Evolutionary conservation across 2,888 invertebrate species (phyloP), one percentile per base, ranked within the genome.

Genomic region (Yponomeuta plumbellus): DNA sequence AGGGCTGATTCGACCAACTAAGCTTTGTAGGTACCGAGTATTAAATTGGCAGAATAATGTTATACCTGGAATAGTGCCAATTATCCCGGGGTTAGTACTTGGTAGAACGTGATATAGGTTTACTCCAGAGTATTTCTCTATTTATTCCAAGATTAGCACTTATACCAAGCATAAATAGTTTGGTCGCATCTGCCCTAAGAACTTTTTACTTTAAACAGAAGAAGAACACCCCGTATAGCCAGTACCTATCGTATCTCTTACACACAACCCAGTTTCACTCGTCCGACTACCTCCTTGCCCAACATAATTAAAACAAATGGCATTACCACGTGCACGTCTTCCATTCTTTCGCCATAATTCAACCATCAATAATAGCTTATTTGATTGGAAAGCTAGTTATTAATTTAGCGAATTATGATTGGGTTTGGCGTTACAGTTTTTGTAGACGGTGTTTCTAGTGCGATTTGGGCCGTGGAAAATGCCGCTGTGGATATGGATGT

Each of bases 401-500:
- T 62, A 65, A 67, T 67, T 67, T 56, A 62, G 76, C 74, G 73
- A 87, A 86, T 80, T 86, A 89, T 89, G 88, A 84, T 66, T 75
- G 78, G 75, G 88, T 84, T 66, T 75, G 78, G 75, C 65, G 69
- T 59, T 70, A 76, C 74, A 74, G 68, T 70, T 72, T 73, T 66
- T 64, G 70, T 64, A 69, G 68, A 70, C 69, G 68, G 69, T 59
- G 68, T 69, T 69, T 63, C 73, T 69, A 70, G 76, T 70, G 73
- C 67, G 44, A 52, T 73, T 66, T 73, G 63, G 79, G 66, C 70
- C 62, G 63, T 64, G 68, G 69, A 85, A 77, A 69, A 91, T 89
- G 88, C 75, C 73, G 71, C 44, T 78, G 76, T 85, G 81, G 80
- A 23, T 76, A 61, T 61, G 78, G 52, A 69, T 81, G 20, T 66